Conservation (phyloP, 2,797 vertebrate species). For the Pelobates cultripes region DNA sequence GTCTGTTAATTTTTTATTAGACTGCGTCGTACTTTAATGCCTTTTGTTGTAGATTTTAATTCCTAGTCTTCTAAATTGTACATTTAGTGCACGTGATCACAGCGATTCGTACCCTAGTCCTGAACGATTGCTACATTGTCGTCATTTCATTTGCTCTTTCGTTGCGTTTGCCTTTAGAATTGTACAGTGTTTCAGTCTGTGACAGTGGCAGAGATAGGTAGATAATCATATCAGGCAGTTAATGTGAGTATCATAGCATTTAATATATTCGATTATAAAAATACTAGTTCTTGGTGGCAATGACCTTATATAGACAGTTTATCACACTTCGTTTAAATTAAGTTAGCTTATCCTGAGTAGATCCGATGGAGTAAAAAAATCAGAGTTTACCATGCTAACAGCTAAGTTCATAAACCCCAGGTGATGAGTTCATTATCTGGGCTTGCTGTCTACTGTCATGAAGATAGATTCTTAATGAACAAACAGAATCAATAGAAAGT, state of each 20-base stretch:
- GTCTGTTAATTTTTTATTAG: too few relatives aligned
- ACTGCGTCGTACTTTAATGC: too few relatives aligned
- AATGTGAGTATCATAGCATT: neutral
- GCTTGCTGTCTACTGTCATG: conserved; percentile 75
- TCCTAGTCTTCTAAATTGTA: too few relatives aligned
- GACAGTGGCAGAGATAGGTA: too few relatives aligned
- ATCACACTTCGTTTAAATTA: conserved; percentile 4
- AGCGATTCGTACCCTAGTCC: too few relatives aligned
- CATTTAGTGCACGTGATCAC: too few relatives aligned
- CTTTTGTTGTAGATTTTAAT: too few relatives aligned
- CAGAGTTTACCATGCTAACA: conserved; percentile 8
- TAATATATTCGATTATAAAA: neutral
- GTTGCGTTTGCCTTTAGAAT: too few relatives aligned
- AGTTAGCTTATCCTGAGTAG: conserved; percentile 20
- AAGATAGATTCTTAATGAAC: conserved; percentile 80
- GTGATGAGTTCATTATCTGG: conserved; percentile 65
- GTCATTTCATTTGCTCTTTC: too few relatives aligned
- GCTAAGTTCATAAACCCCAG: conserved; percentile 30
- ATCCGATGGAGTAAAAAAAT: conserved; percentile 1
- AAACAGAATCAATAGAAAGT: conserved; percentile 72
- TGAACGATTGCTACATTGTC: neutral
- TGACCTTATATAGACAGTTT: neutral
- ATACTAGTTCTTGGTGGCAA: neutral
- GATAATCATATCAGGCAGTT: neutral
- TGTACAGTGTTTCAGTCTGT: too few relatives aligned